phyloP scores from a whole-genome alignment of 2,113 vertebrate species.

The Strix uralensis region DNA sequence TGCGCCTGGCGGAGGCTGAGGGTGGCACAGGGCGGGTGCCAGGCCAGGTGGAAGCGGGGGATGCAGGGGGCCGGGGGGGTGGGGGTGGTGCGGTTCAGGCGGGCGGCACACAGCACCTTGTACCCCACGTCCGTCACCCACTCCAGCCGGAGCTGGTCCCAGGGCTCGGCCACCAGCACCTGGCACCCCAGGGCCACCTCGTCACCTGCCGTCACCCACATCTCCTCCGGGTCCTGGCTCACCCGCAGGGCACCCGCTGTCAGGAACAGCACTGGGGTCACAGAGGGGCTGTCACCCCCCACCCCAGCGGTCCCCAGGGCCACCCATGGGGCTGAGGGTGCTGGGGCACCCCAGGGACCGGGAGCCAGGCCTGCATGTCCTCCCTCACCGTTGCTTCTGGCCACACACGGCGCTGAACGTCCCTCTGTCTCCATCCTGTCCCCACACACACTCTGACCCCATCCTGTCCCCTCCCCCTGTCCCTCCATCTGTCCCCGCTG shows the following conservation, averaged over 20 bases:
- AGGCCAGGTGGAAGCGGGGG: background rate
- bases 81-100: fast-evolving
- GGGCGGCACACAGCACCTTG: background rate
- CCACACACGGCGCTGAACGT: too few relatives aligned
- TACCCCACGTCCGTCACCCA: background rate
- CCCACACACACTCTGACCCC: background rate
- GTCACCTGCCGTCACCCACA: background rate
- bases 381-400: too few relatives aligned
- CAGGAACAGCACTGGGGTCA: fast-evolving
- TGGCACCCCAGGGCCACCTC: background rate
- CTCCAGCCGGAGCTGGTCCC: background rate
- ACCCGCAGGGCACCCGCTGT: background rate
- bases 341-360: background rate
- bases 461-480: background rate
- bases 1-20: background rate
- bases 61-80: fast-evolving
- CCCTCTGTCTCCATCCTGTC: too few relatives aligned
- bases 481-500: background rate
- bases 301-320: too few relatives aligned
- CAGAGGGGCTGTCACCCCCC: too few relatives aligned
- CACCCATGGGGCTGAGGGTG: background rate
- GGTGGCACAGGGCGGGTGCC: background rate
- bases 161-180: background rate
- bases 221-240: background rate
- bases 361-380: too few relatives aligned